Evolutionary conservation across 2,797 vertebrate genomes (phyloP).

Genomic region (Dipus sagitta): DNA sequence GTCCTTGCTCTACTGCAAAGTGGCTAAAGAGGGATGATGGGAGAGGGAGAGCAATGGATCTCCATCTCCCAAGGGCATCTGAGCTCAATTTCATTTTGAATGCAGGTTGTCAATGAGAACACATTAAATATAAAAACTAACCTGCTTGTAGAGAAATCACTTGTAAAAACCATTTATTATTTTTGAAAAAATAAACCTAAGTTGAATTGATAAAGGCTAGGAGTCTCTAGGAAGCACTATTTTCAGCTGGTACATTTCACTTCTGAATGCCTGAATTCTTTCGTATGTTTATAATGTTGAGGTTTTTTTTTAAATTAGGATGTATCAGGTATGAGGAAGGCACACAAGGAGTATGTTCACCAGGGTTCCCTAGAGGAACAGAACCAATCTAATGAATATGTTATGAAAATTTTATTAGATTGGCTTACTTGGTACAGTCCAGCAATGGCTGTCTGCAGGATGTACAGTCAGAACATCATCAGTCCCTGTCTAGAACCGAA

Average conservation of each 20-base stretch:
- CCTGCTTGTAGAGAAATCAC: background rate
- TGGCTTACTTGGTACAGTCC: too few species aligned
- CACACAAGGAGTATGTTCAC: background rate
- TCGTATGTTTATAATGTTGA: background rate
- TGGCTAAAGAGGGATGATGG: background rate
- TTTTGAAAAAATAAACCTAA: background rate
- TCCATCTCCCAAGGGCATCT: background rate
- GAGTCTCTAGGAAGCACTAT: constrained; percentile 14
- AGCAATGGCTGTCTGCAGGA: too few species aligned
- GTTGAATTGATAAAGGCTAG: constrained; percentile 8
- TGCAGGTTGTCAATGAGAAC: background rate
- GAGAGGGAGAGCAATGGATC: constrained; percentile 15
- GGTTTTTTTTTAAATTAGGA: background rate
- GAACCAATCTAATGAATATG: too few species aligned
- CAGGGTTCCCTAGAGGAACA: too few species aligned
- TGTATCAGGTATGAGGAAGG: background rate
- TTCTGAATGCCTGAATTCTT: constrained; percentile 34
- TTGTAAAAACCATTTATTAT: constrained; percentile 52
- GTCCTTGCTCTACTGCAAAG: background rate
- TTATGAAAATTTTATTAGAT: too few species aligned
- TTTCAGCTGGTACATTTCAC: constrained; percentile 42
- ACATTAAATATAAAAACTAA: constrained; percentile 9
- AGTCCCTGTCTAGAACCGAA: too few species aligned
- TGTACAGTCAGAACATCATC: too few species aligned
- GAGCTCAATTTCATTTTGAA: constrained; percentile 37